Percentiles rank a stretch among this genome's conserved stretches.
These are phyloP conservation scores for Distichodus sexfasciatus DNA, from an alignment of 2,797 vertebrate species.

Conservation along the genomic window DNA sequence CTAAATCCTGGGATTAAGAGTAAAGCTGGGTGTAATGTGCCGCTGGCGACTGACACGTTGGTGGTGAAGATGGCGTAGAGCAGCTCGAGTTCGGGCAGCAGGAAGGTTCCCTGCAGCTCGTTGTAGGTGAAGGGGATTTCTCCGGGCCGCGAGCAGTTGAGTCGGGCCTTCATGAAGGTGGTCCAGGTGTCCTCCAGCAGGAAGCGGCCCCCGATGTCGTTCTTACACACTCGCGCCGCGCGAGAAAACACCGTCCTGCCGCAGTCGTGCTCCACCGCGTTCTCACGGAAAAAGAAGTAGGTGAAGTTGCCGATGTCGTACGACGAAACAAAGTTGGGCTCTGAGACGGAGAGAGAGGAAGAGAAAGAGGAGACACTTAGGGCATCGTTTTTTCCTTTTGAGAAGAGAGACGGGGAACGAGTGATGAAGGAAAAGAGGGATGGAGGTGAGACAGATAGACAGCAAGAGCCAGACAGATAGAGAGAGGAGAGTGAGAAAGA, in stretches of 20 bases:
- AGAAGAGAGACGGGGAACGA: too few relatives aligned
- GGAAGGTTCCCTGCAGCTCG: conserved; percentile 94
- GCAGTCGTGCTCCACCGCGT: conserved; percentile 94
- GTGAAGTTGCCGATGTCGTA: conserved; percentile 96
- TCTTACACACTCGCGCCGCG: conserved; percentile 91
- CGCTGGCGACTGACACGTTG: conserved; percentile 84
- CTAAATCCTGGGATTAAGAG: too few relatives aligned
- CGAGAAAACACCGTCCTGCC: conserved; percentile 93
- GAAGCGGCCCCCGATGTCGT: conserved; percentile 93
- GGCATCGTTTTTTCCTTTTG: too few relatives aligned
- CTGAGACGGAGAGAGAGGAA: conserved; percentile 62
- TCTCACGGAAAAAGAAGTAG: conserved; percentile 97
- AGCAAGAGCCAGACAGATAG: too few relatives aligned
- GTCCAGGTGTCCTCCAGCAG: conserved; percentile 98
- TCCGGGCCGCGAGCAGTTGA: conserved; percentile 93
- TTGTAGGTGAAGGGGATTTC: conserved; percentile 96
- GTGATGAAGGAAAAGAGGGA: too few relatives aligned
- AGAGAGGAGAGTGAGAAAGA: too few relatives aligned
- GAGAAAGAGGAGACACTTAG: conserved; percentile 7
- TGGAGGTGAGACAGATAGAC: too few relatives aligned
- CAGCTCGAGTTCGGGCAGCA: conserved; percentile 91
- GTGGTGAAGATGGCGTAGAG: conserved; percentile 97
- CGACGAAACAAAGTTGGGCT: conserved; percentile 96
- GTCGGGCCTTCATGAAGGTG: conserved; percentile 95
- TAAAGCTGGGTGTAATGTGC: too few relatives aligned